Evolutionary conservation across 2,797 vertebrate genomes (phyloP).

Genomic region (Chelmon rostratus): DNA sequence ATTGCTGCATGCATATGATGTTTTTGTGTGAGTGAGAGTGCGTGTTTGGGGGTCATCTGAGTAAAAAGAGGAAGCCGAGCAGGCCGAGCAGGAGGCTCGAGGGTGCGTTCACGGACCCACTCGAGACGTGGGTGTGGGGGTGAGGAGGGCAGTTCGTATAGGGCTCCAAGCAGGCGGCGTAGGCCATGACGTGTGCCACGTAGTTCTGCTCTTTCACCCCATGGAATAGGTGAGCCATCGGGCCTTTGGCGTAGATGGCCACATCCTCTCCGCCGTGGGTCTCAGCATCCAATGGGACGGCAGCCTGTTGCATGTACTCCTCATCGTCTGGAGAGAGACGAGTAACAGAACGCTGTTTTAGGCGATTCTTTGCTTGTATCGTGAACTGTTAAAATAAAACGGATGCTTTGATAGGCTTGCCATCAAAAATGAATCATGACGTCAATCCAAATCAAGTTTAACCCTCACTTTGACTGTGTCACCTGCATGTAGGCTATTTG

Average conservation of each 20-base stretch:
- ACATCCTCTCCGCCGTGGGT: conserved; percentile 91
- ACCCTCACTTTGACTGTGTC: neutral
- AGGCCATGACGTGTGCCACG: conserved; percentile 89
- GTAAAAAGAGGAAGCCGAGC: conserved; percentile 70
- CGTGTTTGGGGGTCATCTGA: conserved; percentile 78
- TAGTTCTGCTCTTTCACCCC: conserved; percentile 90
- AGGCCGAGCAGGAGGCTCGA: conserved; percentile 61
- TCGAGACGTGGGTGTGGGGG: conserved; percentile 44
- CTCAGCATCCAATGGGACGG: conserved; percentile 87
- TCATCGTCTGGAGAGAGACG: conserved; percentile 80
- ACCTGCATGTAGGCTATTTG: neutral
- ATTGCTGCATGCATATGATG: conserved; percentile 38
- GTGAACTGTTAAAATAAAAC: neutral
- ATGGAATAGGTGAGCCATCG: conserved; percentile 90
- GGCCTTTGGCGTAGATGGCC: conserved; percentile 89
- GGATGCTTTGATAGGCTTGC: conserved; percentile 6
- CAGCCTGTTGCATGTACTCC: conserved; percentile 90
- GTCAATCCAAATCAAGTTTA: neutral
- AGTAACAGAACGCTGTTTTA: neutral
- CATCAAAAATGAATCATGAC: neutral
- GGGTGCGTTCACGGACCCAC: conserved; percentile 22
- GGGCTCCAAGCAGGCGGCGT: conserved; percentile 87
- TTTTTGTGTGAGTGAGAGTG: neutral
- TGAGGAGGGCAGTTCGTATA: conserved; percentile 84
- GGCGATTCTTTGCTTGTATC: neutral